These are phyloP conservation scores for Phrynosoma blainvillii DNA, from an alignment of 2,113 vertebrate genomes.

Conservation along the genomic window DNA sequence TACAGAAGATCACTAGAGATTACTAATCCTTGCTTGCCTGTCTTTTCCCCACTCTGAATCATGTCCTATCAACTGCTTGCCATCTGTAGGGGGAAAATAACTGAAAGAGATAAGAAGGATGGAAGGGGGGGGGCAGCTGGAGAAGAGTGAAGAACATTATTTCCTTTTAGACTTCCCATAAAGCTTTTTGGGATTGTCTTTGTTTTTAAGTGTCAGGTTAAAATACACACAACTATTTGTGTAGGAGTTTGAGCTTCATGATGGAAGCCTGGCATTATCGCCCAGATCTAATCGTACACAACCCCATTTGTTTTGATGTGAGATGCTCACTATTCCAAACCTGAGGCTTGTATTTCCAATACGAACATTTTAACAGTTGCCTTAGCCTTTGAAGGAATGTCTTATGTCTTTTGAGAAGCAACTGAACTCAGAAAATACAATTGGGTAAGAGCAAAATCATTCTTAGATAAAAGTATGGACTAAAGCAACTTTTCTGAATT, in stretches of 20 bases:
- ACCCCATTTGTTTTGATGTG: background rate
- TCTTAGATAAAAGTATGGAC: background rate
- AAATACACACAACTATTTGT: background rate
- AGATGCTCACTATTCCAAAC: background rate
- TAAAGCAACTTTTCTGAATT: background rate
- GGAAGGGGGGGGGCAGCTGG: background rate
- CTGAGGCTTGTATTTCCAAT: background rate
- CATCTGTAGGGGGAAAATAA: background rate
- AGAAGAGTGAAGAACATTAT: background rate
- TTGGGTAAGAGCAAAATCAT: background rate
- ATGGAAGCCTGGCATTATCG: background rate
- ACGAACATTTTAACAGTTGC: background rate
- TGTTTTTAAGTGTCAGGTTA: background rate
- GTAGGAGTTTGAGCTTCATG: background rate
- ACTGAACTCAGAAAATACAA: background rate
- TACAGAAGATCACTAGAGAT: background rate
- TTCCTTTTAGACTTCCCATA: background rate
- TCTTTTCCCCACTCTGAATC: background rate
- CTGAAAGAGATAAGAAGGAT: too few relatives aligned
- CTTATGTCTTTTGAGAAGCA: background rate
- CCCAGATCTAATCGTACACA: background rate
- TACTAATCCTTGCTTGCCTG: background rate
- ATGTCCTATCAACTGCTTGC: background rate
- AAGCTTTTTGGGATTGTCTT: background rate
- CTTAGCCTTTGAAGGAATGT: background rate